A percentile compares a stretch with the other conserved stretches of the same genome.
phyloP scores from a whole-genome alignment of 2,113 vertebrate species.

The Thalassarche chlororhynchos region DNA sequence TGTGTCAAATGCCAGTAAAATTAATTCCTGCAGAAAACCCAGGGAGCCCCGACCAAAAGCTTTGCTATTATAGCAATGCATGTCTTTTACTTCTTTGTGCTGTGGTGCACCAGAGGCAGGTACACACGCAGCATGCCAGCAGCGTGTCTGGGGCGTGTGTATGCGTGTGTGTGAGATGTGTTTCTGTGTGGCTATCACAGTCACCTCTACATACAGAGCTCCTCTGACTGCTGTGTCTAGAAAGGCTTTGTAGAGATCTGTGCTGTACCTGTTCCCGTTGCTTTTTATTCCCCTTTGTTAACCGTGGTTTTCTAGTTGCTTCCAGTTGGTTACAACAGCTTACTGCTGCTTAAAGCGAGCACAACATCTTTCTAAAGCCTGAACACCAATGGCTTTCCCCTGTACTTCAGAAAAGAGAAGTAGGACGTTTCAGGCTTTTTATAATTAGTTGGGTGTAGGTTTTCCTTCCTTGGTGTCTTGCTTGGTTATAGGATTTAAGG shows the following conservation, averaged over 20 bases:
- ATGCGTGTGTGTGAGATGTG: not conserved
- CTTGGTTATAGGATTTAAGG: slow-evolving; percentile 7
- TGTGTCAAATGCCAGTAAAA: slow-evolving; percentile 51
- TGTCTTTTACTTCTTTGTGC: not conserved
- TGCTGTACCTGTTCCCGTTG: not conserved
- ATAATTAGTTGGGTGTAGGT: not conserved
- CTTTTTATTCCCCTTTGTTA: not conserved
- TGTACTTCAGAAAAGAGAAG: not conserved
- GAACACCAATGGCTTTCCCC: not conserved
- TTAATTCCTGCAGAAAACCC: slow-evolving; percentile 54
- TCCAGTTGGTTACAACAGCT: not conserved
- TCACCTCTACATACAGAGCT: not conserved
- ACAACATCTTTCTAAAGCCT: not conserved
- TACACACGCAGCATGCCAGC: not conserved
- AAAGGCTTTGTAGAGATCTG: not conserved
- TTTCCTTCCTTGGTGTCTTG: slow-evolving; percentile 19
- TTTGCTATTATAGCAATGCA: not conserved
- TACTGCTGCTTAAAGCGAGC: not conserved
- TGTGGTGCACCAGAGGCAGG: not conserved
- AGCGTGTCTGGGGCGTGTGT: not conserved
- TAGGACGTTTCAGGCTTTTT: not conserved
- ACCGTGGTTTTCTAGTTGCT: not conserved
- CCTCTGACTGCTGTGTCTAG: not conserved
- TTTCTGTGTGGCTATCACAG: not conserved
- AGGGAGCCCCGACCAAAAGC: not conserved